Percentiles rank a stretch among this genome's conserved stretches.
These are phyloP conservation scores for Phrynocephalus guinanensis DNA, from an alignment of 2,797 vertebrate species.

Conservation along the genomic window DNA sequence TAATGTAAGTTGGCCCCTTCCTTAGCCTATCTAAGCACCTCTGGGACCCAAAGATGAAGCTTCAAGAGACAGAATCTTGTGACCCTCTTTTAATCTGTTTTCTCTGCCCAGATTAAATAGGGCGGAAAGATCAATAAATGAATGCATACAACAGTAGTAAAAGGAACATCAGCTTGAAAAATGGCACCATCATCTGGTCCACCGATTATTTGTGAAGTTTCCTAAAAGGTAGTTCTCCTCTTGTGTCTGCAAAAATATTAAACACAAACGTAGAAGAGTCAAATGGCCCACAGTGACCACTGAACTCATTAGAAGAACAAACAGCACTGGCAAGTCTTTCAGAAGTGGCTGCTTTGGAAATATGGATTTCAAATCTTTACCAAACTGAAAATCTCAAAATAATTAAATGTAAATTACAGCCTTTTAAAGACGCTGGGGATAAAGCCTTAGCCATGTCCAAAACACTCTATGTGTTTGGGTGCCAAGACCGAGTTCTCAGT, in stretches of 20 bases:
- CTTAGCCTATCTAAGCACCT: too few species aligned
- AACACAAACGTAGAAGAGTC: background rate
- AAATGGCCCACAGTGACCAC: background rate
- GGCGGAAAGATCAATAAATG: slow-evolving; percentile 21
- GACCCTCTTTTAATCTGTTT: background rate
- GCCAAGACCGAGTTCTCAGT: background rate
- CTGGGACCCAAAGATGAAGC: background rate
- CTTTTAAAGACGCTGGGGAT: too few species aligned
- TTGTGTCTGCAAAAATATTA: slow-evolving; percentile 1
- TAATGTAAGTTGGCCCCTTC: background rate
- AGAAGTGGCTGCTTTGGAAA: background rate
- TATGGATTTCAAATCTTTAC: background rate
- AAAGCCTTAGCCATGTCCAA: background rate
- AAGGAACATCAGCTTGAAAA: background rate
- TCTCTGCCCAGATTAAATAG: slow-evolving; percentile 19
- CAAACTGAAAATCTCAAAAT: background rate
- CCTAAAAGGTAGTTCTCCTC: background rate
- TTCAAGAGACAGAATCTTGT: background rate
- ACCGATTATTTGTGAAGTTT: slow-evolving; percentile 5
- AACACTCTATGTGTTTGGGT: background rate
- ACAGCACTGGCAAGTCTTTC: background rate
- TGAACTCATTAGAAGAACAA: background rate
- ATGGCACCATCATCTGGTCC: slow-evolving; percentile 14
- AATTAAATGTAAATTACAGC: background rate
- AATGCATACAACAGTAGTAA: slow-evolving; percentile 2